Conservation (phyloP, 2,797 vertebrate species). For the Perdix hodgsoniae region DNA sequence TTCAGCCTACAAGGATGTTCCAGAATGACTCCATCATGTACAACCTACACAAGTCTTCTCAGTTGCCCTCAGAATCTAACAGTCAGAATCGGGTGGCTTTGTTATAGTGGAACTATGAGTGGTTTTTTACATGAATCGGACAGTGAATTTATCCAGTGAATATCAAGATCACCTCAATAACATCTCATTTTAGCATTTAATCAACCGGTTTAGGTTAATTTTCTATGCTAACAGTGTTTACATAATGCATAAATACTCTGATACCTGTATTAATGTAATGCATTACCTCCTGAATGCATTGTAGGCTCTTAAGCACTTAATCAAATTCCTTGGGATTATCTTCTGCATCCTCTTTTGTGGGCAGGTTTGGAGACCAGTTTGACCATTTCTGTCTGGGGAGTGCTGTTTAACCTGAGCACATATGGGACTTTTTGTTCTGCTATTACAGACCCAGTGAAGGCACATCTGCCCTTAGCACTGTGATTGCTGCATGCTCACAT, state of each 20-base stretch:
- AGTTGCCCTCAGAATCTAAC: neutral
- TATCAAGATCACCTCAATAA: neutral
- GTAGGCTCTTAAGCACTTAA: constrained; percentile 38
- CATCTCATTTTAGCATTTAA: neutral
- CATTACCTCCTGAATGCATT: constrained; percentile 49
- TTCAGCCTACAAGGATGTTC: neutral
- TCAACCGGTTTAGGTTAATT: neutral
- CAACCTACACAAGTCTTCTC: neutral
- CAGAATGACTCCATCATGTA: neutral
- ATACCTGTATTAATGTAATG: neutral
- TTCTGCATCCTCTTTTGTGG: constrained; percentile 8
- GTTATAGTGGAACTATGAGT: neutral
- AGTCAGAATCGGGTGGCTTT: neutral
- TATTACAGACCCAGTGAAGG: neutral
- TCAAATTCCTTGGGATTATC: constrained; percentile 55
- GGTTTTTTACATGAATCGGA: neutral
- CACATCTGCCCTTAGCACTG: neutral
- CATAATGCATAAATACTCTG: neutral
- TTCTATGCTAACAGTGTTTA: constrained; percentile 1
- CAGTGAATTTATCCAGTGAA: neutral
- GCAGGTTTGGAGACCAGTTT: constrained; percentile 1
- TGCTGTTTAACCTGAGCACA: neutral
- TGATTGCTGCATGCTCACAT: neutral
- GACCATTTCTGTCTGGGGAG: neutral
- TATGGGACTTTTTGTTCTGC: neutral